Percentiles rank a stretch among this genome's conserved stretches.
Conservation (phyloP, 2,113 vertebrate genomes). For the Perognathus longimembris region DNA sequence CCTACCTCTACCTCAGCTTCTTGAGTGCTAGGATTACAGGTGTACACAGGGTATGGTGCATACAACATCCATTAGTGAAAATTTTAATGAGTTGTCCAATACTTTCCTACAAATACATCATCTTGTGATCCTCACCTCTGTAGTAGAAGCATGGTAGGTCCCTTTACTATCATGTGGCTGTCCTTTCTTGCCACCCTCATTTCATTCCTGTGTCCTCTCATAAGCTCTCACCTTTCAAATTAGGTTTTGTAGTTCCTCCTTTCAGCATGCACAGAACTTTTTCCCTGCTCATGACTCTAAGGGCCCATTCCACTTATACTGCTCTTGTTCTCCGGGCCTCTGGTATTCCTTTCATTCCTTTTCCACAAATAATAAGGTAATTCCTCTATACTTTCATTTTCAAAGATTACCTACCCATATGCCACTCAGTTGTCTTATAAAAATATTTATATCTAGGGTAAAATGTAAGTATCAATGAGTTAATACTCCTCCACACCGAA, state of each 20-base stretch:
- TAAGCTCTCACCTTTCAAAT: not conserved
- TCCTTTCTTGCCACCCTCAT: not conserved
- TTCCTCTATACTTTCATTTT: not conserved
- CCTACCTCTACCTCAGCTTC: no score
- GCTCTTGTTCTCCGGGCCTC: not conserved
- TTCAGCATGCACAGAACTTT: no score
- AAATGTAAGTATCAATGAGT: not conserved
- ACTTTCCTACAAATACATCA: not conserved
- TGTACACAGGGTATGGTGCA: no score
- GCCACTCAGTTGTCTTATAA: not conserved
- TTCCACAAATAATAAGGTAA: not conserved
- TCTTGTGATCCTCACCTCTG: not conserved
- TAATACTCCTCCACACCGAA: not conserved
- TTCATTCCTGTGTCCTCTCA: not conserved
- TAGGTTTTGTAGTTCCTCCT: not conserved
- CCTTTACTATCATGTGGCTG: not conserved
- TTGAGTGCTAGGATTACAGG: no score
- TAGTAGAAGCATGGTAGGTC: not conserved
- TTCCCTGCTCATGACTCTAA: not conserved
- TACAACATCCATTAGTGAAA: not conserved
- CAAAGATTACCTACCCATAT: not conserved
- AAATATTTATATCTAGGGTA: not conserved
- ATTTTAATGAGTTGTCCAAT: not conserved
- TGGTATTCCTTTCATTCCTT: not conserved
- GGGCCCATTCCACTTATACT: accelerated